Evolutionary conservation across 2,113 vertebrate genomes (phyloP).

Genomic region (Nothocercus julius): DNA sequence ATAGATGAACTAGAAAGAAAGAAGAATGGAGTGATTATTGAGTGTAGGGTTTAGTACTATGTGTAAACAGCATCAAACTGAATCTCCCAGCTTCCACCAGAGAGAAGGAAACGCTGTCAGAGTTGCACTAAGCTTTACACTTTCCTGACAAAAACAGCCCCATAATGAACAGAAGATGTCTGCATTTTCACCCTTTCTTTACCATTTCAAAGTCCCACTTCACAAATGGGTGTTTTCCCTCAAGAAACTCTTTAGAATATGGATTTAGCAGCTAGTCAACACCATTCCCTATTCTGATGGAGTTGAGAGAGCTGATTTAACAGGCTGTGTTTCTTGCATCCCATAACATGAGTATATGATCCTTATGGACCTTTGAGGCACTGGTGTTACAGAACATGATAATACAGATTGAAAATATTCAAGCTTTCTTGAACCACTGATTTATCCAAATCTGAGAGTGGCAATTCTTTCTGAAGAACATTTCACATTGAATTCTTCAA

Average conservation of each 20-base stretch:
- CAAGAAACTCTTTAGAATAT: not conserved
- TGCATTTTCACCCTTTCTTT: not conserved
- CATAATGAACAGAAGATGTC: not conserved
- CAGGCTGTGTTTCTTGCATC: not conserved
- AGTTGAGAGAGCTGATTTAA: not conserved
- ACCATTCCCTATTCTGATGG: not conserved
- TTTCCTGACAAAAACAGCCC: not conserved
- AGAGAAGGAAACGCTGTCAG: not conserved
- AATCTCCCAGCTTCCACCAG: not conserved
- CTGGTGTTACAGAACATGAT: not conserved
- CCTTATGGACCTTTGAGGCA: too few species aligned
- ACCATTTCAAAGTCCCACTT: not conserved
- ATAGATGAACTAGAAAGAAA: not conserved
- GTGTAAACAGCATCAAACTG: not conserved
- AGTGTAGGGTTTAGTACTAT: not conserved
- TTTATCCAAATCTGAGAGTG: not conserved
- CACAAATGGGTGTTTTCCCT: not conserved
- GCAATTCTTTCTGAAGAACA: not conserved
- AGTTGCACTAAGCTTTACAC: not conserved
- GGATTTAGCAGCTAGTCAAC: not conserved
- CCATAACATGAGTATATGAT: not conserved
- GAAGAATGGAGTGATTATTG: not conserved
- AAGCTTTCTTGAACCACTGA: not conserved
- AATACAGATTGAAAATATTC: not conserved
- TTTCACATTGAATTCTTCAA: too few species aligned